Conservation (phyloP, 1,140 invertebrate species). For the Aporrectodea caliginosa region DNA sequence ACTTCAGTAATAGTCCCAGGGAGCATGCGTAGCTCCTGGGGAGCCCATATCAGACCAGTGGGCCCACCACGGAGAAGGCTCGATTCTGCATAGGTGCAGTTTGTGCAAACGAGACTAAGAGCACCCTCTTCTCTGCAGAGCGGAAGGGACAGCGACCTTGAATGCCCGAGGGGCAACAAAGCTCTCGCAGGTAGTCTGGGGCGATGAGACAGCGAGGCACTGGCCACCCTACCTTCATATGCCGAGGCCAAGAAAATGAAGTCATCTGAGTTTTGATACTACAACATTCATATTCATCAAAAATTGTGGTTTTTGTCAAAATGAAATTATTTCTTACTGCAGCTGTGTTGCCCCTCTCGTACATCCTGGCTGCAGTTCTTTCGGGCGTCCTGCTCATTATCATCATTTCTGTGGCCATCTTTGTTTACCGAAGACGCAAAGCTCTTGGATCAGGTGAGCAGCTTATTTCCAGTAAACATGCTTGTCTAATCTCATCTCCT, state of each 20-base stretch:
- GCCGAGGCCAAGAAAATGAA: not conserved
- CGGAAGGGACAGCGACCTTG: no score
- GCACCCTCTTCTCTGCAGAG: no score
- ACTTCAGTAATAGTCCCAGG: no score
- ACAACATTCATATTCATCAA: not conserved
- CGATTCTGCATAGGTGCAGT: no score
- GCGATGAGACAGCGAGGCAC: no score
- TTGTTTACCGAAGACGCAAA: conserved; percentile 60
- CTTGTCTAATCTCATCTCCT: not conserved
- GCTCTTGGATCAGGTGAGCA: conserved; percentile 19
- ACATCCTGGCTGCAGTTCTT: conserved; percentile 64
- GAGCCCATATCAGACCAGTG: no score
- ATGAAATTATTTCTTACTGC: conserved; percentile 32
- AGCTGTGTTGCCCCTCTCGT: conserved; percentile 65
- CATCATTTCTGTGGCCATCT: conserved; percentile 62
- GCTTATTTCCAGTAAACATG: not conserved
- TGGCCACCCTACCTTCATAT: no score
- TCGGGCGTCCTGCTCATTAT: conserved; percentile 65
- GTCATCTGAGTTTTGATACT: not conserved
- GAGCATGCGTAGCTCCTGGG: no score
- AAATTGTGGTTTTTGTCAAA: not conserved
- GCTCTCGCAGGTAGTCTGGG: not conserved
- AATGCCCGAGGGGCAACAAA: no score
- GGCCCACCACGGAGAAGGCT: no score
- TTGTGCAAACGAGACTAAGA: no score